Conservation (phyloP, 2,797 vertebrate genomes). For the Protonibea diacanthus region DNA sequence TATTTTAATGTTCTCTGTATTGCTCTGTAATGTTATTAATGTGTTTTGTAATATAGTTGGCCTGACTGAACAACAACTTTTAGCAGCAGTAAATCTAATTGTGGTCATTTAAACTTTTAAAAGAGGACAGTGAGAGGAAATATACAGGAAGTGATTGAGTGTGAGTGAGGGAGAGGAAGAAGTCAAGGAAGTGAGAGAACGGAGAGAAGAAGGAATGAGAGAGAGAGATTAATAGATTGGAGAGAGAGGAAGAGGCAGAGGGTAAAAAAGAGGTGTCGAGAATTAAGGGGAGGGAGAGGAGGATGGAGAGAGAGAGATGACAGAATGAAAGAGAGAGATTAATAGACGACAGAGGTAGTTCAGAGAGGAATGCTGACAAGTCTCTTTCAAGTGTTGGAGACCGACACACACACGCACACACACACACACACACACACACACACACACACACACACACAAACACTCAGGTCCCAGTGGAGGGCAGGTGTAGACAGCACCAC, state of each 20-base stretch:
- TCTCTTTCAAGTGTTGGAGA: slow-evolving; percentile 69
- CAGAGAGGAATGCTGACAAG: slow-evolving; percentile 80
- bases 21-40: neutral
- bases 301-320: slow-evolving; percentile 21
- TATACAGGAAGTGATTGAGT: neutral
- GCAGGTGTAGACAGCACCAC: slow-evolving; percentile 78
- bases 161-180: neutral
- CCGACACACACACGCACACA: slow-evolving; percentile 46
- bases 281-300: slow-evolving; percentile 13
- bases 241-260: neutral
- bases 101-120: neutral
- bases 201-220: neutral
- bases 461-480: slow-evolving; percentile 72
- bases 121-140: neutral
- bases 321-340: slow-evolving; percentile 65
- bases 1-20: neutral
- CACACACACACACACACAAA: slow-evolving; percentile 36
- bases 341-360: slow-evolving; percentile 68
- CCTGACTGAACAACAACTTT: neutral
- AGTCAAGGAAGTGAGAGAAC: neutral
- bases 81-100: neutral
- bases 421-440: slow-evolving; percentile 41
- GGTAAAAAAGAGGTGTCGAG: neutral
- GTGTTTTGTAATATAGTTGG: neutral
- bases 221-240: slow-evolving; percentile 20